phyloP scores from a whole-genome alignment of 2,797 vertebrate species.

The Tympanoctomys barrerae region DNA sequence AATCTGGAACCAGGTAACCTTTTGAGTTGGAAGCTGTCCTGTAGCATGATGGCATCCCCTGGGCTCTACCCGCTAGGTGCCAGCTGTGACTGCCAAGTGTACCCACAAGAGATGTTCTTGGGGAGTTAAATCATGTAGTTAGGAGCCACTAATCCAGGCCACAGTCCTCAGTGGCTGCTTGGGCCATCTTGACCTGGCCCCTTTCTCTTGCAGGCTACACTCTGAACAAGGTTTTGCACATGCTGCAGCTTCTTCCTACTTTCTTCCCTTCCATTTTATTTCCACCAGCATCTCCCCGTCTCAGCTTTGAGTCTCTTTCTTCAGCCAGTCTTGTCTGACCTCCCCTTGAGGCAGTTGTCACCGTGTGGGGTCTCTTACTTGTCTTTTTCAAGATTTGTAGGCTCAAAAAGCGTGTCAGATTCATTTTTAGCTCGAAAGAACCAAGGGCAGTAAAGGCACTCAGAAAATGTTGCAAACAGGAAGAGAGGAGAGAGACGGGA shows the following conservation, averaged over 20 bases:
- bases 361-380: background rate
- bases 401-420: background rate
- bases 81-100: background rate
- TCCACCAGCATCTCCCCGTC: background rate
- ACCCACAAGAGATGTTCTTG: background rate
- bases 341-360: background rate
- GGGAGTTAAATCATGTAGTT: rapidly evolving
- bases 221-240: background rate
- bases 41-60: rapidly evolving
- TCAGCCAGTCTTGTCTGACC: background rate
- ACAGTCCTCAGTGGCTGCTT: background rate
- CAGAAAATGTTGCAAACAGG: background rate
- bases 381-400: background rate
- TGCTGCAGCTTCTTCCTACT: background rate
- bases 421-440: background rate
- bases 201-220: background rate
- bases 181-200: background rate
- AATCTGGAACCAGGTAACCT: background rate
- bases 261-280: too few species aligned
- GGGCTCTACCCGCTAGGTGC: too few species aligned
- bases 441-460: background rate
- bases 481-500: background rate
- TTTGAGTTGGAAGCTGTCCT: background rate
- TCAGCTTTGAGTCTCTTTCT: background rate
- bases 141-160: background rate